Evolutionary conservation across 2,888 invertebrate genomes (phyloP), one percentile per base, ranked within the genome.

Genomic region (Thecocarcelia acutangulata): DNA sequence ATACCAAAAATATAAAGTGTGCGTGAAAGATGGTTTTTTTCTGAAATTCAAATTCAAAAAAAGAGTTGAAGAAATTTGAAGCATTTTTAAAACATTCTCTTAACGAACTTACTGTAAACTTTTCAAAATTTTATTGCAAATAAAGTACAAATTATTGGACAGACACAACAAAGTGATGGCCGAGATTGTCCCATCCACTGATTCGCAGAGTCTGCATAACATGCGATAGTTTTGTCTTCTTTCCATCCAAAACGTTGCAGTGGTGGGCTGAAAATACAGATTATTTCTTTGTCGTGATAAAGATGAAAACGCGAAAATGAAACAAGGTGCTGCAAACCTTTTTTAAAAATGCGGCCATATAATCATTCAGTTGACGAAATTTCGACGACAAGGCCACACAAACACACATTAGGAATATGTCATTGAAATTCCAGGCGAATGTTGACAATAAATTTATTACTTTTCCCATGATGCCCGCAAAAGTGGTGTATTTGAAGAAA

Each of bases 381-480:
- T 94, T 92, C 3, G 93, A 92, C 0, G 94, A 91, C 15, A 95
- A 88, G 0, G 94, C 94, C 87, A 93, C 92, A 87, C 95, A 95
- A 33, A 95, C 91, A 1, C 94, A 88, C 87, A 95, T 95, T 6
- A 95, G 93, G 80, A 95, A 93, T 58, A 95, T 90, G 85, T 95
- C 95, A 86, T 94, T 94, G 74, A 94, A 95, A 86, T 94, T 95
- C 95, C 95, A 95, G 0, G 94, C 92, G 80, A 94, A 93, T 0
- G 95, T 95, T 4, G 93, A 93, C 12, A 94, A 85, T 2, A 94
- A 86, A 85, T 95, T 93, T 72, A 93, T 61, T 15, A 88, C 83
- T 81, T 90, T 90, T 0, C 89, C 89, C 64, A 89, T 15, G 0
- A 89, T 37, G 11, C 88, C 90, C 44, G 84, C 73, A 11, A 84